Evolutionary conservation across 2,113 vertebrate genomes (phyloP), one percentile per base, ranked within the genome.

Genomic region (Xenus cinereus): DNA sequence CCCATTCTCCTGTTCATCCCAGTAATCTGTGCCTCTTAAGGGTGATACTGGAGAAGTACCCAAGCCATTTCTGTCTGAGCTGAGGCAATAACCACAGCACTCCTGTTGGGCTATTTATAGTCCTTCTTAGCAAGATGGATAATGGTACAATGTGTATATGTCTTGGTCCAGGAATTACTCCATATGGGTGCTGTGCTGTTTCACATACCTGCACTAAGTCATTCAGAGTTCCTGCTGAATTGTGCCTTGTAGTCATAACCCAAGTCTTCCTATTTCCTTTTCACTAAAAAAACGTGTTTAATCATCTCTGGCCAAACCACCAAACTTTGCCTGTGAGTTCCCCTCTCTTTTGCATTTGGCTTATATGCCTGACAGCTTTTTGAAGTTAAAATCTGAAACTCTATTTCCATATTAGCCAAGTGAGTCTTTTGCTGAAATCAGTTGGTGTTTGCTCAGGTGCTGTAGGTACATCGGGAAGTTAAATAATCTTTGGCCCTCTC

Each of bases 401-500:
- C 12, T 48, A 54, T 89, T 96, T 90, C 51, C 64, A 2, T 67
- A 54, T n/a, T 78, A 51, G 53, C 83, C 51, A 63, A 90, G 50
- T 62, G 63, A 88, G 48, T 57, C 64, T 37, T 78, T 26, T 87
- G 60, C 69, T 93, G 88, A 90, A 92, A 45, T 89, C 60, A 37
- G 19, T 80, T 89, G 35, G 7, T 93, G 83, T 95, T 97, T 96
- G 60, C 93, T 92, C 86, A 94, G 80, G 88, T 94, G 90, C 0
- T 0, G 35, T 81, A 91, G 32, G 51, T 89, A 79, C 39, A 39
- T 33, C 32, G 57, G 89, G 83, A 95, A 95, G 83, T 95, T 73
- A 93, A 95, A 92, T 90, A 78, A 78, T 78, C 59, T 88, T 87
- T 95, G 64, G 23, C 81, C 37, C 9, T 74, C 53, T 81, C 83